Base-by-base conservation (phyloP, 1,140 invertebrate genomes). In the Drosophila saltans region DNA sequence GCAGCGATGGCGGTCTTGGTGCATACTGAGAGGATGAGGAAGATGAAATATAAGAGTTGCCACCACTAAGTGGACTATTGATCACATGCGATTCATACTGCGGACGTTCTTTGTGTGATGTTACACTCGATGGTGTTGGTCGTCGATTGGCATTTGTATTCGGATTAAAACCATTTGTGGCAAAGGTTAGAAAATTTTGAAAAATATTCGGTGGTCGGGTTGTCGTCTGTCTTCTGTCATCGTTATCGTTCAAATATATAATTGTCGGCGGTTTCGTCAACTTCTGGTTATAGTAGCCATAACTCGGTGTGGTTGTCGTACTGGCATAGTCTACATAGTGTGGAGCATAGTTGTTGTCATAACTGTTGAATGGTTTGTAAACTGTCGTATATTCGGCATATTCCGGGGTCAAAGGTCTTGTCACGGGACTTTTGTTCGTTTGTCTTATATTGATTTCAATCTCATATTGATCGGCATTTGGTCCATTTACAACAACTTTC, bases 401-500 rank as follows among this genome's bases (percentile, higher is more conserved):
- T 6, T 88, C 76, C 2, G 74, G 4, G 4, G 63, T 69, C 1
- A 71, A 39, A 1, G 72, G 82, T 74, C 64, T 41, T 2, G 58
- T 58, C 21, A 45, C 30, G 1, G 84, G 88, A 55, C 69, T 83
- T 48, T 92, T 91, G 67, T 91, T 92, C 16, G 91, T 92, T 68
- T 92, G 91, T 77, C 90, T 56, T 60, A 92, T 92, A 28, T 92
- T 92, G 1, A 92, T 92, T 68, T 92, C 91, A 7, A 92, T 92
- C 71, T 92, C 91, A 56, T 92, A 92, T 48, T 91, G 86, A 60
- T 91, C 90, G 4, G 78, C 39, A 33, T 80, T 80, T 4, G 85
- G 86, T 70, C 84, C 83, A 40, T 84, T 89, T 1, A 92, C 78
- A 33, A 92, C 73, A 24, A 91, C 81, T 30, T 92, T 92, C 8